Evolutionary conservation across 2,888 invertebrate genomes (phyloP).

Genomic region (Ectemnius lituratus): DNA sequence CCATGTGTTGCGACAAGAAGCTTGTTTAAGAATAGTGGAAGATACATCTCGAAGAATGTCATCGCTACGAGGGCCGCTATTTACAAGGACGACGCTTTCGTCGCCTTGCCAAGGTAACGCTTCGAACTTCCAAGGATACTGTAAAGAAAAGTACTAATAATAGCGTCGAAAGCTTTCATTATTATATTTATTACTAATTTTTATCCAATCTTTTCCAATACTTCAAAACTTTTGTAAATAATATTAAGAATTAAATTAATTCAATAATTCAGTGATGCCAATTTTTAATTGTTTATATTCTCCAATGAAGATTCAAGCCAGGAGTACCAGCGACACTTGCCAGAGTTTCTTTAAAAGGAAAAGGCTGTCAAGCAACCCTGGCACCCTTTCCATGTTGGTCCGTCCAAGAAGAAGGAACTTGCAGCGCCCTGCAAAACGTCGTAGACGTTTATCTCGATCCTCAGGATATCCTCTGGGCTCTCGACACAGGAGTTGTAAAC

Average conservation of each 20-base stretch:
- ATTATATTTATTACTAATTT: too few species aligned
- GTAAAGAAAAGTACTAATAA: background rate
- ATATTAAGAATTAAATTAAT: too few species aligned
- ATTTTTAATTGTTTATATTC: background rate
- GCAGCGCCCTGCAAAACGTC: slow-evolving; percentile 85
- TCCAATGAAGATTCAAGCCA: slow-evolving; percentile 78
- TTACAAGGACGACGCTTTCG: slow-evolving; percentile 80
- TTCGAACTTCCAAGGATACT: background rate
- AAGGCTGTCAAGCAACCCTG: slow-evolving; percentile 79
- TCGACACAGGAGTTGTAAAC: slow-evolving; percentile 82
- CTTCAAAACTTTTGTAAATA: too few species aligned
- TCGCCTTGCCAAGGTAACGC: slow-evolving; percentile 80
- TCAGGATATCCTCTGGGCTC: slow-evolving; percentile 81
- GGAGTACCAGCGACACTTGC: slow-evolving; percentile 83
- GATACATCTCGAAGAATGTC: slow-evolving; percentile 81
- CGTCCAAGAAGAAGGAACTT: slow-evolving; percentile 85
- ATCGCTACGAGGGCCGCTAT: slow-evolving; percentile 83
- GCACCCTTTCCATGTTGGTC: slow-evolving; percentile 85
- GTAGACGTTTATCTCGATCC: slow-evolving; percentile 83
- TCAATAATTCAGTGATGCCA: too few species aligned
- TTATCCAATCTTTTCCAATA: too few species aligned
- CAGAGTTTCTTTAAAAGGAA: slow-evolving; percentile 79
- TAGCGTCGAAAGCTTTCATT: too few species aligned
- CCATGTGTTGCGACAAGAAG: slow-evolving; percentile 81
- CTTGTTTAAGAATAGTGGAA: slow-evolving; percentile 80